Evolutionary conservation across 2,888 invertebrate species (phyloP), one percentile per base, ranked within the genome.

Genomic region (Dasypogon diadema): DNA sequence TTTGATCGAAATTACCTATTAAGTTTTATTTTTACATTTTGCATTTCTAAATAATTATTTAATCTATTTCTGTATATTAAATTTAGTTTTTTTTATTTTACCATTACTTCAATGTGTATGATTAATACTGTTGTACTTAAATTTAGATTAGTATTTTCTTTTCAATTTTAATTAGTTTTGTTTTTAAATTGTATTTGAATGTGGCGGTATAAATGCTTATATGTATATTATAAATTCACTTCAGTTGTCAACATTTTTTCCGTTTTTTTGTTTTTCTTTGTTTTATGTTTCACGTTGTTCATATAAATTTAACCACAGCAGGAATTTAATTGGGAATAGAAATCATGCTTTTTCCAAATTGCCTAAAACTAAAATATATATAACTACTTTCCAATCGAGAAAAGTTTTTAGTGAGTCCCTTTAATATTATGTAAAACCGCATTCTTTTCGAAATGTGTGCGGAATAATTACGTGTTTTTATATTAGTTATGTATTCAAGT

Each of bases 41-140:
- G 46, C 46, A 21, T 12, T 34, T 30, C 54, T 54, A 51, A 54
- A 54, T 51, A 70, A 54, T 48, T 70, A 8, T 54, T 54, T 70
- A 70, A 34, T 54, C 70, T 70, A 70, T 70, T 70, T 70, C 70
- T 48, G 4, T 70, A 70, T 46, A 65, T 46, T 65, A 37, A 37
- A 14, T 16, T 65, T 46, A 65, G 46, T 65, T 46, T 65, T 42
- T 16, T 51, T 51, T 18, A 51, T 21, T 51, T 63, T 42, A 34
- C n/a, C 18, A 18, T 75, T 42, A 65, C 12, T 51, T 68, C 21
- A 24, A 68, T 65, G 65, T 24, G 58, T 70, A 60, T 70, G 56
- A 76, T 74, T 77, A 77, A 77, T 77, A 77, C 76, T 76, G 77
- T 77, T 77, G 77, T 76, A 77, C 77, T 77, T 75, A 80, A 80